These are phyloP conservation scores for Gallirallus australis DNA, from an alignment of 2,797 vertebrate genomes.

Conservation along the genomic window DNA sequence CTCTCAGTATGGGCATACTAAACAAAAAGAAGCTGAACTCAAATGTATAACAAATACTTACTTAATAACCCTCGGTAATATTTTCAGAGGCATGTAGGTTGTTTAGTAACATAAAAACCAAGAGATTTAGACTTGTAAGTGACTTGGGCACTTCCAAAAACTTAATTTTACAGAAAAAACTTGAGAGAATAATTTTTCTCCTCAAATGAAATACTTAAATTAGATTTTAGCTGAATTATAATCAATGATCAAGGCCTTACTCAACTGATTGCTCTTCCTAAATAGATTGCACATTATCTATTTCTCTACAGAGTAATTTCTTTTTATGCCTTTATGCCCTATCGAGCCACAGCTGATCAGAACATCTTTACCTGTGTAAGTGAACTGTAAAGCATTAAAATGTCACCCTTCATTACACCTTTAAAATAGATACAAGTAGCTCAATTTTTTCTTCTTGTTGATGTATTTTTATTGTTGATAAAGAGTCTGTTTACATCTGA, in stretches of 20 bases:
- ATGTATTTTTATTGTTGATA: background rate
- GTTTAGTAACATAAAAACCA: background rate
- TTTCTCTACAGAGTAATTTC: background rate
- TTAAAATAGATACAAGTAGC: background rate
- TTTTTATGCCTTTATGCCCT: conserved; percentile 8
- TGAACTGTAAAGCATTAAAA: background rate
- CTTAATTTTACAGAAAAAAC: background rate
- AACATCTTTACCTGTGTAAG: conserved; percentile 12
- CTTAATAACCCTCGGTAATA: background rate
- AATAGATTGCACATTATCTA: background rate
- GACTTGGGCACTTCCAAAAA: background rate
- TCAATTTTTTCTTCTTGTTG: accelerated
- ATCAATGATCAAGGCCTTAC: background rate
- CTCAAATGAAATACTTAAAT: conserved; percentile 5
- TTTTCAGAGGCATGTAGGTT: background rate
- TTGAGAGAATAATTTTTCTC: background rate
- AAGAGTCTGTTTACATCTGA: background rate
- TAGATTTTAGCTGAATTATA: conserved; percentile 22
- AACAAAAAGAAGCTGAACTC: background rate
- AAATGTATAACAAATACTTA: background rate
- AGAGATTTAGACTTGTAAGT: background rate
- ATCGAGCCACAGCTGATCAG: background rate
- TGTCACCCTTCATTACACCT: background rate
- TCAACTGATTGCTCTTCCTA: background rate
- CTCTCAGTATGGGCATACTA: background rate